Evolutionary conservation across 2,113 vertebrate species (phyloP).

Genomic region (Otis tarda): DNA sequence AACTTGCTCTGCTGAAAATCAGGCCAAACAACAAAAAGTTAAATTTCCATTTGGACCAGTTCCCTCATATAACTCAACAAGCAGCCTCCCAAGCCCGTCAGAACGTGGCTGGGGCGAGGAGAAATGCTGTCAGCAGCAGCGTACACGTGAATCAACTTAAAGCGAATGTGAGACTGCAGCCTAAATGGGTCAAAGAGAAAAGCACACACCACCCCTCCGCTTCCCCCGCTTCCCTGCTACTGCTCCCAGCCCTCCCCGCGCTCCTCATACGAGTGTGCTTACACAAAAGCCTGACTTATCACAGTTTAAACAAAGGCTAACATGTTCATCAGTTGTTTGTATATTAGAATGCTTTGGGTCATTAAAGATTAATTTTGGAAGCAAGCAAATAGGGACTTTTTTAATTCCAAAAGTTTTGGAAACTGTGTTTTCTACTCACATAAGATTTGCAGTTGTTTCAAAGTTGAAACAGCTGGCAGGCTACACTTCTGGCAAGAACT

Average conservation of each 20-base stretch:
- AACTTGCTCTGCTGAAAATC: neutral
- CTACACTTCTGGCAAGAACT: neutral
- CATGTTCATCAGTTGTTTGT: neutral
- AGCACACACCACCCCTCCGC: neutral
- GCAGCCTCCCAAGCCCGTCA: neutral
- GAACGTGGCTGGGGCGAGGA: neutral
- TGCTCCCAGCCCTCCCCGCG: neutral
- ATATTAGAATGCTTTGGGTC: neutral
- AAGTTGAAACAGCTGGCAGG: slow-evolving; percentile 33
- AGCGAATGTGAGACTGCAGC: neutral
- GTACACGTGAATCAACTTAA: neutral
- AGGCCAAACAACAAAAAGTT: neutral
- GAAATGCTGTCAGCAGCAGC: slow-evolving; percentile 26
- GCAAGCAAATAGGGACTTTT: neutral
- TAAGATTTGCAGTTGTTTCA: slow-evolving; percentile 14
- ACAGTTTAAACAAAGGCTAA: neutral
- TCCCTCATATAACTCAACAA: neutral
- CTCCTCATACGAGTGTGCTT: neutral
- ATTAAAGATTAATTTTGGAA: neutral
- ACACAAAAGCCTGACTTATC: neutral
- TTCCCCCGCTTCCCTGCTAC: neutral
- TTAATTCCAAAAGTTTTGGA: neutral
- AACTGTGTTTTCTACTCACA: neutral
- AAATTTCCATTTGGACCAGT: neutral
- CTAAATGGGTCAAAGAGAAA: slow-evolving; percentile 50